Conservation (phyloP, 2,888 invertebrate species). For the Zaprionus lineosus region DNA sequence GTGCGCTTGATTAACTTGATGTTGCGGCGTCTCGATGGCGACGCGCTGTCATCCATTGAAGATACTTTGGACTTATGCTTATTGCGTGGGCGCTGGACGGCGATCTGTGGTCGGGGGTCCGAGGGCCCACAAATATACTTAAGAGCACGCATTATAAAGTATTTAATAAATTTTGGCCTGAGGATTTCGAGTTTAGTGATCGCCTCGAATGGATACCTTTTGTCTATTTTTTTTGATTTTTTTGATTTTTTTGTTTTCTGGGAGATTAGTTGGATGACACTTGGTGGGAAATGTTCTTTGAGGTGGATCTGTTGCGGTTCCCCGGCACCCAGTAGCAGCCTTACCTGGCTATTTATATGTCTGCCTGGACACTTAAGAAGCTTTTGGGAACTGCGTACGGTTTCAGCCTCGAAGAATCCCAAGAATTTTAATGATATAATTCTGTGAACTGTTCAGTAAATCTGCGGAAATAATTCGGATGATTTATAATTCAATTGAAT, state of each 20-base stretch:
- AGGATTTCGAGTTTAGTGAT: conserved; percentile 61
- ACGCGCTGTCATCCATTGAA: conserved; percentile 45
- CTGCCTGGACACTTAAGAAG: conserved; percentile 50
- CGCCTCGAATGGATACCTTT: conserved; percentile 19
- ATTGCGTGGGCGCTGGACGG: conserved; percentile 63
- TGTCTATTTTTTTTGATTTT: too few species aligned
- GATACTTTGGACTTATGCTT: conserved; percentile 46
- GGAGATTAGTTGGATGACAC: conserved; percentile 57
- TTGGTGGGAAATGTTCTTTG: conserved; percentile 71
- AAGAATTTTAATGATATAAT: conserved; percentile 6
- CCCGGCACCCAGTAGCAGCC: conserved; percentile 48
- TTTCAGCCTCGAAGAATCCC: too few species aligned
- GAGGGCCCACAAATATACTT: conserved; percentile 16
- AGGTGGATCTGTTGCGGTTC: conserved; percentile 3
- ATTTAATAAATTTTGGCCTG: conserved; percentile 64
- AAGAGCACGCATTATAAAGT: conserved; percentile 59
- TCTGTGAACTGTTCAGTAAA: background rate
- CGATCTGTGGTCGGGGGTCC: conserved; percentile 44
- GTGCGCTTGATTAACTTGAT: conserved; percentile 69
- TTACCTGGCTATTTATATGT: conserved; percentile 56
- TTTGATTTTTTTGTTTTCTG: too few species aligned
- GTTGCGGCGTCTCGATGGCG: conserved; percentile 62
- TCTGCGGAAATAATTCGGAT: background rate
- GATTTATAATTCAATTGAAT: background rate
- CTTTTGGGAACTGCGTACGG: conserved; percentile 46